A percentile compares a stretch with the other conserved stretches of the same genome.
Evolutionary conservation across 2,888 invertebrate species (phyloP).

Genomic region (Philereme transversata): DNA sequence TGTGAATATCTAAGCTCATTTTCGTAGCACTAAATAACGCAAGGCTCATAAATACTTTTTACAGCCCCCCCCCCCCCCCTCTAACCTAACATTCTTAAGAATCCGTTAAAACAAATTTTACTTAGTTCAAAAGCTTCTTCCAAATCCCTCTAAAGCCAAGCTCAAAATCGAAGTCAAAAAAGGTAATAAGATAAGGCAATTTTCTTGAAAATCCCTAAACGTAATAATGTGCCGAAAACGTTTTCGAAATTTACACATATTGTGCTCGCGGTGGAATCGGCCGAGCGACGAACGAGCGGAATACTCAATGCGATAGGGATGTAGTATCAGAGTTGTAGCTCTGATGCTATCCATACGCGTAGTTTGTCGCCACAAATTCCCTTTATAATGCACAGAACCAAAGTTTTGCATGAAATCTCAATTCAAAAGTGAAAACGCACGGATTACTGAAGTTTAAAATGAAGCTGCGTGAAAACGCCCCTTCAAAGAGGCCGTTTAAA

Average conservation of each 20-base stretch:
- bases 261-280: constrained; percentile 75
- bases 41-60: constrained; percentile 8
- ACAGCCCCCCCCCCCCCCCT: background rate
- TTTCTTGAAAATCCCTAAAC: constrained; percentile 82
- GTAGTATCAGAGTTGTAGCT: constrained; percentile 62
- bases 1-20: constrained; percentile 12
- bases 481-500: constrained; percentile 60
- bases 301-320: constrained; percentile 72
- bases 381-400: constrained; percentile 21
- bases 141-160: constrained; percentile 73
- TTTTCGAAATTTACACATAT: constrained; percentile 82
- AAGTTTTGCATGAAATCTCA: constrained; percentile 37
- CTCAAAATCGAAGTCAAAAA: constrained; percentile 73
- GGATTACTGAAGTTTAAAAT: constrained; percentile 47
- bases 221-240: constrained; percentile 82
- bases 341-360: constrained; percentile 52
- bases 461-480: constrained; percentile 51
- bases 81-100: constrained; percentile 21
- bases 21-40: constrained; percentile 3
- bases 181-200: constrained; percentile 83
- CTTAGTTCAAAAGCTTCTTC: constrained; percentile 53
- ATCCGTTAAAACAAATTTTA: constrained; percentile 52
- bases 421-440: constrained; percentile 43
- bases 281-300: constrained; percentile 71
- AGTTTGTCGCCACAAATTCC: constrained; percentile 18